phyloP scores from a whole-genome alignment of 2,888 invertebrate genomes.

The Papilio gigon region DNA sequence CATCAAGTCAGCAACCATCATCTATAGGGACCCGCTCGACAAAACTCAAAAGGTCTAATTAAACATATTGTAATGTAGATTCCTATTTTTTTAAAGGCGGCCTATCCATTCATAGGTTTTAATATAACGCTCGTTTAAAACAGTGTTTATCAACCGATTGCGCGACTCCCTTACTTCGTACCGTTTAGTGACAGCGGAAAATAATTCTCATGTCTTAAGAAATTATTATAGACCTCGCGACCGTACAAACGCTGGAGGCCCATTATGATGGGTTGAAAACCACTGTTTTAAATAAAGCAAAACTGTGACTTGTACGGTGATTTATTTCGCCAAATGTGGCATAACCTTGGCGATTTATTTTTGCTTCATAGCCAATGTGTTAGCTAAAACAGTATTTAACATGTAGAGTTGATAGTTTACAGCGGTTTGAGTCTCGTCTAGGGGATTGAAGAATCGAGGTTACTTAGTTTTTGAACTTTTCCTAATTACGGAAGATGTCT shows the following conservation, averaged over 20 bases:
- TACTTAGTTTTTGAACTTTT: background rate
- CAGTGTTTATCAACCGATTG: background rate
- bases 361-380: conserved; percentile 14
- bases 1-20: conserved; percentile 71
- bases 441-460: too few relatives aligned
- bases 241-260: too few relatives aligned
- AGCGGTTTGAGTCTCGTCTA: background rate
- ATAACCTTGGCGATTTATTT: conserved; percentile 18
- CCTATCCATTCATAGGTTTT: conserved; percentile 1
- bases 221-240: too few relatives aligned
- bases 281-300: background rate
- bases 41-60: conserved; percentile 49
- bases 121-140: background rate
- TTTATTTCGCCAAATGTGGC: conserved; percentile 27
- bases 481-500: background rate
- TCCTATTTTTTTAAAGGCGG: background rate
- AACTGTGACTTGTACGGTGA: conserved; percentile 2
- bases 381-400: conserved; percentile 18
- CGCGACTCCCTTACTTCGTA: background rate
- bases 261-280: background rate
- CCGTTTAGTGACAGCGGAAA: background rate
- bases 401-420: background rate
- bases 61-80: background rate
- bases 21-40: conserved; percentile 71
- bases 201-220: too few relatives aligned